A percentile compares a stretch with the other conserved stretches of the same genome.
phyloP scores from a whole-genome alignment of 2,888 invertebrate species.

The Diploptera punctata region DNA sequence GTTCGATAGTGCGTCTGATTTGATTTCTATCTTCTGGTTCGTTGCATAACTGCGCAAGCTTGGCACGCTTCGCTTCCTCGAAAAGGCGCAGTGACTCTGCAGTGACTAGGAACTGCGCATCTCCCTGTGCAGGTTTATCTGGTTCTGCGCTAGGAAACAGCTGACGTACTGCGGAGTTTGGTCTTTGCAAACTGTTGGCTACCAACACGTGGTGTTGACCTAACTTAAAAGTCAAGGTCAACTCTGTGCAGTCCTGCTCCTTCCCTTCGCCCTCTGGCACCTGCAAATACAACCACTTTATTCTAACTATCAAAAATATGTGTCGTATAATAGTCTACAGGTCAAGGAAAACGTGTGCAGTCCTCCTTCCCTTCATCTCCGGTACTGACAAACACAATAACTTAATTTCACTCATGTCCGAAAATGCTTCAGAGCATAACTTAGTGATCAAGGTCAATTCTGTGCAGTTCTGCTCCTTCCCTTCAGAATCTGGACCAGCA shows the following conservation, averaged over 20 bases:
- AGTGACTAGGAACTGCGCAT: constrained; percentile 62
- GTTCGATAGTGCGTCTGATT: constrained; percentile 76
- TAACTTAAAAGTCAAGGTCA: constrained; percentile 64
- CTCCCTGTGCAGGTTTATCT: constrained; percentile 43
- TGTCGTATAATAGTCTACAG: no score
- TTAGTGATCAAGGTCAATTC: no score
- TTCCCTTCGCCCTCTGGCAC: no score
- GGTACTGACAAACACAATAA: no score
- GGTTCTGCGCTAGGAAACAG: constrained; percentile 66
- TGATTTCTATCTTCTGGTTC: constrained; percentile 53
- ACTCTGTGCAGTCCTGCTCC: constrained; percentile 54
- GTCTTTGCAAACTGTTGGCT: constrained; percentile 61
- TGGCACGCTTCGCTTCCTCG: constrained; percentile 67
- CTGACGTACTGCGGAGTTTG: constrained; percentile 85
- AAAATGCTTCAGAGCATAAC: no score
- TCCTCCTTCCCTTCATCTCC: no score
- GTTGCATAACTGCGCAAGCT: constrained; percentile 52
- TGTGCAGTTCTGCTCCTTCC: no score
- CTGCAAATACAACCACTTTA: no score
- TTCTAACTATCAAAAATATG: no score
- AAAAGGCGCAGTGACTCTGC: constrained; percentile 78
- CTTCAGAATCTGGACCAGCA: no score
- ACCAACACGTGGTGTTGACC: constrained; percentile 60
- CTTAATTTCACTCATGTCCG: no score
- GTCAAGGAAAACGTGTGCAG: no score